Conservation (phyloP, 1,140 invertebrate genomes). For the Cotesia chilonis region DNA sequence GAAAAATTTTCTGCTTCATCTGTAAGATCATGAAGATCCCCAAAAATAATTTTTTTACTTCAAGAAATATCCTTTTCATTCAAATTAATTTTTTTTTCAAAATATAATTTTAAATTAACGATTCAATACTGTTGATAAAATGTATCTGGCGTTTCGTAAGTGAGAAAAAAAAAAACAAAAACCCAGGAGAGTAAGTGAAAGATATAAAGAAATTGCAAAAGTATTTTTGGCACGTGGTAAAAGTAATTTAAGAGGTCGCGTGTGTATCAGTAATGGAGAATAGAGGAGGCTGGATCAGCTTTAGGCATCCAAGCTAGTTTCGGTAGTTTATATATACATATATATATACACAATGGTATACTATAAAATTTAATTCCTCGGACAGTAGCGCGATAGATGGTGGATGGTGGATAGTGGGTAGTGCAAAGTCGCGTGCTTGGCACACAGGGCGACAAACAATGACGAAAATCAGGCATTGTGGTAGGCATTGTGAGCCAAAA, state of each 20-base stretch:
- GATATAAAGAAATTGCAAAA: too few relatives aligned
- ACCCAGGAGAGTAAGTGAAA: neutral
- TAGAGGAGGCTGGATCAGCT: neutral
- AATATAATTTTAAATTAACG: too few relatives aligned
- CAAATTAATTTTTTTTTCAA: too few relatives aligned
- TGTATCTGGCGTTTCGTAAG: too few relatives aligned
- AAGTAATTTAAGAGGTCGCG: constrained; percentile 26
- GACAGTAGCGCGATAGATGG: constrained; percentile 7
- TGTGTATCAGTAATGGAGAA: neutral
- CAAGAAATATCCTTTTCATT: too few relatives aligned
- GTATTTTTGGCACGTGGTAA: constrained; percentile 22
- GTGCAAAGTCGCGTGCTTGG: constrained; percentile 52
- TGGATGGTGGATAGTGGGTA: too few relatives aligned
- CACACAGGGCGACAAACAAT: constrained; percentile 55
- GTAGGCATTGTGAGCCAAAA: constrained; percentile 56
- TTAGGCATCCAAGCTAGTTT: constrained; percentile 18
- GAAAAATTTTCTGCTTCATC: too few relatives aligned
- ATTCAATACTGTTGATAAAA: too few relatives aligned
- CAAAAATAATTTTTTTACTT: too few relatives aligned
- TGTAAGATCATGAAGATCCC: too few relatives aligned
- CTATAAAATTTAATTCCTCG: neutral
- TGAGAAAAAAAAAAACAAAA: neutral
- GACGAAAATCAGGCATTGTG: constrained; percentile 62
- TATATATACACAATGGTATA: constrained; percentile 1
- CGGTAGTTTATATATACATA: neutral